These are phyloP conservation scores for Actinemys pallida DNA, from an alignment of 2,113 vertebrate genomes.

Conservation along the genomic window DNA sequence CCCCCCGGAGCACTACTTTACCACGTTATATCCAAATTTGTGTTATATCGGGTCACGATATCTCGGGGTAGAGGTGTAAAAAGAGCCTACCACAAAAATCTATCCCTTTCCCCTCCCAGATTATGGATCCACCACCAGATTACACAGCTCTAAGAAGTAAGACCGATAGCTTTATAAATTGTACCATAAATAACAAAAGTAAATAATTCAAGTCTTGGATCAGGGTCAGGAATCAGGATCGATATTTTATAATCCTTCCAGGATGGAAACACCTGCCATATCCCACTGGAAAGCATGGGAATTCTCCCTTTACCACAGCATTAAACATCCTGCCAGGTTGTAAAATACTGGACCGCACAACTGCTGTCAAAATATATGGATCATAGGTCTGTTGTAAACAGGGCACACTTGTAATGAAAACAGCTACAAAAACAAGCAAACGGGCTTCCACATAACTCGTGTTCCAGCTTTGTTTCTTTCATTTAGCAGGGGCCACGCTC, in stretches of 20 bases:
- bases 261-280: rapidly evolving
- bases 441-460: not conserved
- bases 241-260: not conserved
- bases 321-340: rapidly evolving
- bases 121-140: not conserved
- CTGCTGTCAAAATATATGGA: not conserved
- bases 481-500: not conserved
- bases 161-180: not conserved
- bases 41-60: too few relatives aligned
- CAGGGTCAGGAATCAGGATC: not conserved
- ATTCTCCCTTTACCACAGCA: rapidly evolving
- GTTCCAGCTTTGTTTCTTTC: not conserved
- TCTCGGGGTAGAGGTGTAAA: too few relatives aligned
- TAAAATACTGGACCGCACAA: too few relatives aligned
- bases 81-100: not conserved
- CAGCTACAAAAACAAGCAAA: not conserved
- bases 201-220: not conserved
- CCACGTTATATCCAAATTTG: too few relatives aligned
- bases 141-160: not conserved
- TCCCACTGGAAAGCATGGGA: not conserved
- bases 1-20: too few relatives aligned
- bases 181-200: not conserved
- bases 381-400: not conserved
- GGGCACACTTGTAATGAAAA: not conserved
- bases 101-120: not conserved